A percentile compares a stretch with the other conserved stretches of the same genome.
These are phyloP conservation scores for Brachypalpus laphriformis DNA, from an alignment of 2,888 invertebrate genomes.

Conservation along the genomic window DNA sequence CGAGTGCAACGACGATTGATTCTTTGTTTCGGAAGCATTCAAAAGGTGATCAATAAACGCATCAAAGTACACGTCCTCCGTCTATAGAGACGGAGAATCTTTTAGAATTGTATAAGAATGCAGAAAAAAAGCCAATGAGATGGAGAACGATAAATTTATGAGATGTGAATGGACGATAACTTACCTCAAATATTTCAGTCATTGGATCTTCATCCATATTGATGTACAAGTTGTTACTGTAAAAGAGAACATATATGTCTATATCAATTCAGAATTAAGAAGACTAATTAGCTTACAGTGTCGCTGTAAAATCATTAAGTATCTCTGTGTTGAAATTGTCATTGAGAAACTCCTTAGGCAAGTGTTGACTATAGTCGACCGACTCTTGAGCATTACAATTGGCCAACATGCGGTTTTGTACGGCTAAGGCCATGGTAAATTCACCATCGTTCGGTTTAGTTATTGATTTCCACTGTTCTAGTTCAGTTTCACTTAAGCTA, in stretches of 20 bases:
- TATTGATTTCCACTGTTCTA: constrained; percentile 83
- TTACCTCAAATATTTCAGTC: constrained; percentile 69
- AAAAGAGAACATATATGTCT: background rate
- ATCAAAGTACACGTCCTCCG: constrained; percentile 69
- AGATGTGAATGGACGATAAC: constrained; percentile 24
- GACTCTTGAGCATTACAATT: constrained; percentile 81
- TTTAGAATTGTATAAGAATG: constrained; percentile 61
- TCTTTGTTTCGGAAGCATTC: constrained; percentile 60
- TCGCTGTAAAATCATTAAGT: constrained; percentile 75
- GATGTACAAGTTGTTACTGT: constrained; percentile 61
- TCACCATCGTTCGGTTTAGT: constrained; percentile 80
- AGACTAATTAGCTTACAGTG: constrained; percentile 50
- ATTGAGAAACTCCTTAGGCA: constrained; percentile 78
- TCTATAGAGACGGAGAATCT: constrained; percentile 72
- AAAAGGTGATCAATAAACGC: constrained; percentile 61
- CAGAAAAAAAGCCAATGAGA: constrained; percentile 65
- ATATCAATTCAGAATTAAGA: background rate
- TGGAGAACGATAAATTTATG: constrained; percentile 45
- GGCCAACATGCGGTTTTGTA: constrained; percentile 80
- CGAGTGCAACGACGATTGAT: constrained; percentile 46
- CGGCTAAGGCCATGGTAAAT: constrained; percentile 78
- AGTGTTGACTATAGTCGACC: constrained; percentile 77
- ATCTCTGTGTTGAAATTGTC: constrained; percentile 76
- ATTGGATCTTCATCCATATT: constrained; percentile 67
- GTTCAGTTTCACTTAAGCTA: constrained; percentile 83